Conservation (phyloP, 2,888 invertebrate genomes). For the Ophion ellenae region DNA sequence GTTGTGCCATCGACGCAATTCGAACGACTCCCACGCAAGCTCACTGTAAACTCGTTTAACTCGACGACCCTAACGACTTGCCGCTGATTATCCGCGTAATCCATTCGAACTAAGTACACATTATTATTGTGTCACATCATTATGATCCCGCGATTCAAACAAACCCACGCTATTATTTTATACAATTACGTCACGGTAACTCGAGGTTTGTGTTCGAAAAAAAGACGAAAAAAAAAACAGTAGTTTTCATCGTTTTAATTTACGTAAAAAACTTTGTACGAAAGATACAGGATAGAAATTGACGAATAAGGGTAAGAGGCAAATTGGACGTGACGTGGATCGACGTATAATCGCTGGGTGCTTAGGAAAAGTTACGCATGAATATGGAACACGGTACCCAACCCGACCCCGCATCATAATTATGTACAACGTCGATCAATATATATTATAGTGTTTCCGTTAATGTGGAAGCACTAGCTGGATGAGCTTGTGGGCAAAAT, state of each 20-base stretch:
- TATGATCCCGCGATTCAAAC: no score
- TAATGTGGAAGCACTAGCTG: conserved; percentile 3
- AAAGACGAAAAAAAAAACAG: neutral
- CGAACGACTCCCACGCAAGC: no score
- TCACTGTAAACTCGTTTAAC: no score
- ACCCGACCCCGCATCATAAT: conserved; percentile 34
- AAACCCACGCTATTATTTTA: no score
- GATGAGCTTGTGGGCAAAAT: neutral
- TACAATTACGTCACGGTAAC: no score
- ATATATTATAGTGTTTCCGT: conserved; percentile 44
- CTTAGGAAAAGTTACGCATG: neutral
- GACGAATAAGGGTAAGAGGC: neutral
- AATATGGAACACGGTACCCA: neutral
- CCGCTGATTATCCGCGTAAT: no score
- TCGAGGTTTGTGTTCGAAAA: no score
- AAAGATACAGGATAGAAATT: neutral
- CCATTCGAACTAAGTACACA: no score
- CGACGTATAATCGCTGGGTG: neutral
- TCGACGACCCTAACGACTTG: no score
- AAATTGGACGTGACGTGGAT: neutral
- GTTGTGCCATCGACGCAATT: no score
- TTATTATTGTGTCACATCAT: no score
- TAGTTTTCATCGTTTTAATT: neutral
- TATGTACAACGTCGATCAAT: conserved; percentile 39
- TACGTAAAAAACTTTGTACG: neutral